phyloP scores from a whole-genome alignment of 2,113 vertebrate species.

The Oophaga pumilio region DNA sequence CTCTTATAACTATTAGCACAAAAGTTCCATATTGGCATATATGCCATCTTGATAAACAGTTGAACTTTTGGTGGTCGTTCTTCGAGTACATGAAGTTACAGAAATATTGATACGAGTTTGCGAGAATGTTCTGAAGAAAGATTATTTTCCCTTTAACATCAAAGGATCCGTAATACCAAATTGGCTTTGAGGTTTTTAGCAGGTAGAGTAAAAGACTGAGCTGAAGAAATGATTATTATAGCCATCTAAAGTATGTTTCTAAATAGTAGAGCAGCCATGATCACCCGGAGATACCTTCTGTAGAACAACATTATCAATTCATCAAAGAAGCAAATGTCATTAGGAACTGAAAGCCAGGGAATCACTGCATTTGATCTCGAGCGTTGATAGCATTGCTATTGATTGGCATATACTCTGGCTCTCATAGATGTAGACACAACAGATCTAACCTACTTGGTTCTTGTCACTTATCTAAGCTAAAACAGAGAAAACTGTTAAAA shows the following conservation, averaged over 20 bases:
- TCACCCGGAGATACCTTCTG: slow-evolving; percentile 44
- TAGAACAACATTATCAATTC: slow-evolving; percentile 78
- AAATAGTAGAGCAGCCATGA: slow-evolving; percentile 26
- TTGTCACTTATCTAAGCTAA: slow-evolving; percentile 22
- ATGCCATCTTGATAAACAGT: not conserved
- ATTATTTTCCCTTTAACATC: slow-evolving; percentile 9
- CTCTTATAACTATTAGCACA: not conserved
- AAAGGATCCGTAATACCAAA: not conserved
- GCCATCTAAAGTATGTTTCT: slow-evolving; percentile 32
- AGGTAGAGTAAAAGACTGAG: slow-evolving; percentile 5
- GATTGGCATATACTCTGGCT: slow-evolving; percentile 77
- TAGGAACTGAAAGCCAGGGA: slow-evolving; percentile 70
- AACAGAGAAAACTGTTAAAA: not conserved
- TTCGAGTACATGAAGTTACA: not conserved
- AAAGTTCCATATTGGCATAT: not conserved
- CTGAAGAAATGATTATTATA: not conserved
- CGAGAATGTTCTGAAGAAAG: not conserved
- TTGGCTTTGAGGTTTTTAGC: slow-evolving; percentile 2
- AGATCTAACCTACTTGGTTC: slow-evolving; percentile 64
- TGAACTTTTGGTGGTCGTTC: not conserved
- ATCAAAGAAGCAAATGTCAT: slow-evolving; percentile 80
- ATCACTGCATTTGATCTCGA: slow-evolving; percentile 85
- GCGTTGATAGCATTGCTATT: slow-evolving; percentile 82
- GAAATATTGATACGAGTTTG: not conserved
- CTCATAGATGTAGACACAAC: slow-evolving; percentile 73